Percentiles rank a stretch among this genome's conserved stretches.
phyloP scores from a whole-genome alignment of 2,888 invertebrate genomes.

The Nomada goodeniana region DNA sequence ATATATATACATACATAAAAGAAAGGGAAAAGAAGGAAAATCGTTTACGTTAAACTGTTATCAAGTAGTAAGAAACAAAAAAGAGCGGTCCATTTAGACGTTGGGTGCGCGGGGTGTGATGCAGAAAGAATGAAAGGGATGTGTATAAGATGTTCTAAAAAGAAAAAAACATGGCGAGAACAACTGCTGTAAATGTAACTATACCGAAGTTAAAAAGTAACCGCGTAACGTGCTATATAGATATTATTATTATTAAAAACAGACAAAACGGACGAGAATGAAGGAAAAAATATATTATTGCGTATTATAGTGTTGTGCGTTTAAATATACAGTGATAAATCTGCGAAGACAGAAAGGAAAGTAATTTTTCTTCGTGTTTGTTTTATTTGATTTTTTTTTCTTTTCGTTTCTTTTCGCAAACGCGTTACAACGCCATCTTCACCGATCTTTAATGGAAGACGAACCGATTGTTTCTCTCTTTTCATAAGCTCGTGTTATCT shows the following conservation, averaged over 20 bases:
- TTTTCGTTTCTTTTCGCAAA: constrained; percentile 7
- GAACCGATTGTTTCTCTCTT: constrained; percentile 63
- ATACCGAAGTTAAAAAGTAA: constrained; percentile 62
- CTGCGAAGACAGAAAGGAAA: constrained; percentile 74
- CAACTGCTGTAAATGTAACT: constrained; percentile 72
- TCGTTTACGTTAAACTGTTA: constrained; percentile 73
- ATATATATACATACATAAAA: constrained; percentile 38
- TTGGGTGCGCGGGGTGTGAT: constrained; percentile 23
- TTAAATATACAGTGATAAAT: constrained; percentile 65
- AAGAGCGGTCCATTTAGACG: constrained; percentile 13
- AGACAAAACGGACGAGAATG: neutral
- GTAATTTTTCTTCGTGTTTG: constrained; percentile 30
- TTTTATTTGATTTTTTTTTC: too few species aligned
- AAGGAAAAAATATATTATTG: constrained; percentile 34
- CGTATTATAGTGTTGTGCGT: constrained; percentile 59
- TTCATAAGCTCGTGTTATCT: constrained; percentile 37
- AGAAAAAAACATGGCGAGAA: constrained; percentile 23
- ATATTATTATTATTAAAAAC: constrained; percentile 54
- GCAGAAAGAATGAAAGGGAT: constrained; percentile 63
- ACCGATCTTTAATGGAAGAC: constrained; percentile 74
- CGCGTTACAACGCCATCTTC: constrained; percentile 81
- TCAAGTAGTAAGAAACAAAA: neutral
- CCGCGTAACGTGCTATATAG: constrained; percentile 51
- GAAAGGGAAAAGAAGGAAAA: constrained; percentile 5
- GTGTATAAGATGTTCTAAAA: constrained; percentile 24